A percentile compares a stretch with the other conserved stretches of the same genome.
phyloP scores from a whole-genome alignment of 2,797 vertebrate species.

The Alca torda region DNA sequence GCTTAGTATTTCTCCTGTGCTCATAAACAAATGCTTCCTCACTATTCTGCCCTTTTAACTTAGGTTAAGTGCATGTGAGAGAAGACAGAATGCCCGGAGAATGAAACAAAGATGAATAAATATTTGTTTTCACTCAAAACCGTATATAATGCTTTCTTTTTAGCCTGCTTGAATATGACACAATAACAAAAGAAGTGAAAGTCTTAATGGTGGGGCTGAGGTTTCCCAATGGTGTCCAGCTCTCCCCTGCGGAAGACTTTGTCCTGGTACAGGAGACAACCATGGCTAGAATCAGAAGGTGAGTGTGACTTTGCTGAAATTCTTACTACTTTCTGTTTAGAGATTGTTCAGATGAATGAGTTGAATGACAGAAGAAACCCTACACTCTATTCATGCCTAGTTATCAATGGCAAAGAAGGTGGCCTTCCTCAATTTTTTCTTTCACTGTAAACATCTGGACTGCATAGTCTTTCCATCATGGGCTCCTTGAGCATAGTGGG shows the following conservation, averaged over 20 bases:
- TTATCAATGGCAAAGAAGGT: neutral
- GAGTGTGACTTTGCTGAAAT: neutral
- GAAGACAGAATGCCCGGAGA: neutral
- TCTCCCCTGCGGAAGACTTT: conserved; percentile 92
- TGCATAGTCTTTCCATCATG: neutral
- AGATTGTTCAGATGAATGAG: neutral
- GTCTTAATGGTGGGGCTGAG: conserved; percentile 91
- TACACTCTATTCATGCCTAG: neutral
- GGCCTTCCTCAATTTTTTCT: neutral
- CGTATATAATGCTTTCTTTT: neutral
- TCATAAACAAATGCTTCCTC: neutral
- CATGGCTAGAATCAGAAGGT: conserved; percentile 95
- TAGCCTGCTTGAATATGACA: conserved; percentile 91
- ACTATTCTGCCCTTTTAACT: neutral
- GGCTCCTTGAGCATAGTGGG: neutral
- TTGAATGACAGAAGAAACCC: neutral
- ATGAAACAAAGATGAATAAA: neutral
- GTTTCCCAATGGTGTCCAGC: conserved; percentile 93
- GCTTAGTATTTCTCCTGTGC: neutral
- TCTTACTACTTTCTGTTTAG: neutral
- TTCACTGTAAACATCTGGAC: neutral
- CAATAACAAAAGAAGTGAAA: conserved; percentile 83
- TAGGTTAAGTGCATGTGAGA: neutral
- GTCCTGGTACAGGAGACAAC: conserved; percentile 91
- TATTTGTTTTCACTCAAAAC: neutral